Evolutionary conservation across 2,888 invertebrate species (phyloP).

Genomic region (Harmothoe impar): DNA sequence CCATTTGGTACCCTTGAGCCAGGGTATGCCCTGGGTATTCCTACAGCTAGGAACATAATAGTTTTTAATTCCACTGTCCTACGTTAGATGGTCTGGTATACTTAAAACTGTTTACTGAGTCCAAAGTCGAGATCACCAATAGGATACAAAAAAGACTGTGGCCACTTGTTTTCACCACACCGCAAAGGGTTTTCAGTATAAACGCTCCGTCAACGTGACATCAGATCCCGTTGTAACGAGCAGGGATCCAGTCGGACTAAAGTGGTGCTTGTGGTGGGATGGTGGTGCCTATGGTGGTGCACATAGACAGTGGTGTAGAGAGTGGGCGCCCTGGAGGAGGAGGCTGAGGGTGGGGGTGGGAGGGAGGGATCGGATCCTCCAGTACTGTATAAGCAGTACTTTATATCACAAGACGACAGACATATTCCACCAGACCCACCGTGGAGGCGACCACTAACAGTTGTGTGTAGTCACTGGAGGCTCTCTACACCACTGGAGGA

Average conservation of each 20-base stretch:
- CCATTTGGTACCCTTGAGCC: no score
- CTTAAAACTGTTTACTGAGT: not conserved
- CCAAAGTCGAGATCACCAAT: not conserved
- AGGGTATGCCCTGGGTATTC: no score
- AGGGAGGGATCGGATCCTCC: not conserved
- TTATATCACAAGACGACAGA: slow-evolving; percentile 39
- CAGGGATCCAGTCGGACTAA: not conserved
- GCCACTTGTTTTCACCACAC: slow-evolving; percentile 10
- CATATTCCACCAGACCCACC: not conserved
- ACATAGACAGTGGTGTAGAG: no score
- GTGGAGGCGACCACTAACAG: not conserved
- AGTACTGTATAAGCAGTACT: not conserved
- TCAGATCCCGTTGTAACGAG: not conserved
- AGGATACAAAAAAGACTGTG: not conserved
- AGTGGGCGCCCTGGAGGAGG: not conserved
- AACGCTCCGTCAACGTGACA: not conserved
- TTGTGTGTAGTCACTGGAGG: not conserved
- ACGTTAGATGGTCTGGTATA: not conserved
- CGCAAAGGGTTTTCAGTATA: not conserved
- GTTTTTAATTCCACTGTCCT: not conserved
- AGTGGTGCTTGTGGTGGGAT: not conserved
- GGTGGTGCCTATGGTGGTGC: not conserved
- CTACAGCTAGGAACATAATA: no score
- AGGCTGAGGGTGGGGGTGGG: not conserved
- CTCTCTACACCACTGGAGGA: not conserved